These are phyloP conservation scores for Ptychochromis oligacanthus DNA, from an alignment of 2,113 vertebrate genomes.

Conservation along the genomic window DNA sequence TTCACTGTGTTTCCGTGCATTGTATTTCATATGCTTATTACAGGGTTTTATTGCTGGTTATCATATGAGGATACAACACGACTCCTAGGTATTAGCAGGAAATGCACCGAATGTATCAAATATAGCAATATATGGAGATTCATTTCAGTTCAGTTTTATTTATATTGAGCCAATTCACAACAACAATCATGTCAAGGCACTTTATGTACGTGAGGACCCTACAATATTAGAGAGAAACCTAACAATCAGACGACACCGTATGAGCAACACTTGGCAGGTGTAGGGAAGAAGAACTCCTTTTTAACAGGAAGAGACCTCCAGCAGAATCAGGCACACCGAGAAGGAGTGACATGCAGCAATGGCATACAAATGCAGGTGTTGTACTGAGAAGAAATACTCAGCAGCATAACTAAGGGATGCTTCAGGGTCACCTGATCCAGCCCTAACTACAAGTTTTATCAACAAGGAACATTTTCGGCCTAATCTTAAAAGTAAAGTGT, in stretches of 20 bases:
- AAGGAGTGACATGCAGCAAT: fast-evolving
- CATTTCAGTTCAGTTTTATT: no score
- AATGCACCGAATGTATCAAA: neutral
- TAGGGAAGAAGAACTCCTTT: neutral
- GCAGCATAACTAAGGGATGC: neutral
- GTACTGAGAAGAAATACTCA: neutral
- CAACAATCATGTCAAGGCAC: no score
- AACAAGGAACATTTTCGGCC: no score
- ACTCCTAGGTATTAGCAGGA: neutral
- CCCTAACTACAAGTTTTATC: no score
- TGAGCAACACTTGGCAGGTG: neutral
- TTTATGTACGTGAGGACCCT: neutral
- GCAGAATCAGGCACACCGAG: neutral
- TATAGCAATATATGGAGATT: neutral
- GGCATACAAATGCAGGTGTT: neutral
- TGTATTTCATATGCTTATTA: neutral
- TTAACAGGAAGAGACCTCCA: neutral
- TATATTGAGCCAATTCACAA: neutral
- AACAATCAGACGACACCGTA: neutral
- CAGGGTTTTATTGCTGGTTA: neutral
- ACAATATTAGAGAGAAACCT: neutral
- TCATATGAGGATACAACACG: neutral
- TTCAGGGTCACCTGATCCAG: no score
- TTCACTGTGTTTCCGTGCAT: neutral
- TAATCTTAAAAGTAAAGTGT: no score